phyloP scores from a whole-genome alignment of 2,797 vertebrate genomes.

The Antennarius maculatus region DNA sequence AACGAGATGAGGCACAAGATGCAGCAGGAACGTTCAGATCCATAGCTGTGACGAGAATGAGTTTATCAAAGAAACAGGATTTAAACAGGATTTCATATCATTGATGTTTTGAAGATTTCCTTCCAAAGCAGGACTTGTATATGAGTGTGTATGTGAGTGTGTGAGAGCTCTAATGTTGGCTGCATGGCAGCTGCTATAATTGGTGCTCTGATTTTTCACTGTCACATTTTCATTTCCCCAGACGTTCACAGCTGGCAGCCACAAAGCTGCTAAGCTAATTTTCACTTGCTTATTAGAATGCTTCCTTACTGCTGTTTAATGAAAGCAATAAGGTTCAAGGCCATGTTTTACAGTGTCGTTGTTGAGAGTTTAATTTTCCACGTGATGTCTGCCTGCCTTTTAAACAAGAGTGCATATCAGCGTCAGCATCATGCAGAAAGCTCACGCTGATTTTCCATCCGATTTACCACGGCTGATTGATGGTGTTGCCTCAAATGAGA shows the following conservation, averaged over 20 bases:
- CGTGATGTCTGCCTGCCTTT: slow-evolving; percentile 51
- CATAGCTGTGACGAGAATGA: not conserved
- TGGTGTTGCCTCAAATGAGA: slow-evolving; percentile 40
- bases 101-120: not conserved
- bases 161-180: slow-evolving; percentile 1
- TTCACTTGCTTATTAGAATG: slow-evolving; percentile 53
- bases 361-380: slow-evolving; percentile 41
- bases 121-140: not conserved
- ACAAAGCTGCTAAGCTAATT: slow-evolving; percentile 39
- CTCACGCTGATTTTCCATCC: slow-evolving; percentile 53
- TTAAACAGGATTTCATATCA: not conserved
- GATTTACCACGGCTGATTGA: slow-evolving; percentile 68
- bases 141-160: not conserved
- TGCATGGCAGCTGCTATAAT: slow-evolving; percentile 33
- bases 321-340: slow-evolving; percentile 45
- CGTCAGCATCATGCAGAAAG: slow-evolving; percentile 40
- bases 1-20: not conserved
- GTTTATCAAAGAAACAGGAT: not conserved
- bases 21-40: not conserved
- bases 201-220: slow-evolving; percentile 40
- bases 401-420: slow-evolving; percentile 42
- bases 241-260: slow-evolving; percentile 40
- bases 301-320: slow-evolving; percentile 51
- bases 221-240: slow-evolving; percentile 48
- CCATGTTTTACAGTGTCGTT: slow-evolving; percentile 40